Percentiles rank a stretch among this genome's conserved stretches.
These are phyloP conservation scores for Prionailurus viverrinus DNA, from an alignment of 2,113 vertebrate genomes.

Conservation along the genomic window DNA sequence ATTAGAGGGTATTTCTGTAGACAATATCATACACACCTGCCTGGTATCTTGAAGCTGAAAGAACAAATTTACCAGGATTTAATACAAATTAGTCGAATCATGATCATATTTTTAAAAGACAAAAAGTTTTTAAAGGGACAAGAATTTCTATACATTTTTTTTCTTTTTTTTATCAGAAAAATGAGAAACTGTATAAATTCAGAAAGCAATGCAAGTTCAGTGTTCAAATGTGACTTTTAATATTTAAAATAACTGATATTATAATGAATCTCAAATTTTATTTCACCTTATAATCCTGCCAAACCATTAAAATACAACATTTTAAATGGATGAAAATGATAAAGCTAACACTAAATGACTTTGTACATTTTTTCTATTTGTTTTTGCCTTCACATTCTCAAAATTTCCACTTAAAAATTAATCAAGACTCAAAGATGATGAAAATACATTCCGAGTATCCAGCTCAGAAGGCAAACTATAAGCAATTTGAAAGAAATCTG, in stretches of 20 bases:
- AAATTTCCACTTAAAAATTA: constrained; percentile 43
- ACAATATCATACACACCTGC: neutral
- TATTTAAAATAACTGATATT: neutral
- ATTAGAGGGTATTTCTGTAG: neutral
- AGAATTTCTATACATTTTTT: neutral
- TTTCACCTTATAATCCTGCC: neutral
- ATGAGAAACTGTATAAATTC: neutral
- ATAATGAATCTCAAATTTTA: neutral
- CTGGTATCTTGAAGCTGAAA: neutral
- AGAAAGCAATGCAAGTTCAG: neutral
- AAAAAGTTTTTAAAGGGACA: neutral
- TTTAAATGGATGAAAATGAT: constrained; percentile 5
- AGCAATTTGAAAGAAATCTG: constrained; percentile 11
- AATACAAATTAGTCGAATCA: neutral
- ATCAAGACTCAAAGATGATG: neutral
- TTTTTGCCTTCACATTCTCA: neutral
- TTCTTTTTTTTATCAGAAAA: neutral
- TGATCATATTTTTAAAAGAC: neutral
- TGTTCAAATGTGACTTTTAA: neutral
- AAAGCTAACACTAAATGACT: neutral
- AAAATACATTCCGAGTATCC: neutral
- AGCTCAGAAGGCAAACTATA: neutral
- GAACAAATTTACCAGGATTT: neutral
- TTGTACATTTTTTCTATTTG: neutral
- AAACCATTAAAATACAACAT: neutral